These are phyloP conservation scores for Nysson spinosus DNA, from an alignment of 2,888 invertebrate species.

Conservation along the genomic window DNA sequence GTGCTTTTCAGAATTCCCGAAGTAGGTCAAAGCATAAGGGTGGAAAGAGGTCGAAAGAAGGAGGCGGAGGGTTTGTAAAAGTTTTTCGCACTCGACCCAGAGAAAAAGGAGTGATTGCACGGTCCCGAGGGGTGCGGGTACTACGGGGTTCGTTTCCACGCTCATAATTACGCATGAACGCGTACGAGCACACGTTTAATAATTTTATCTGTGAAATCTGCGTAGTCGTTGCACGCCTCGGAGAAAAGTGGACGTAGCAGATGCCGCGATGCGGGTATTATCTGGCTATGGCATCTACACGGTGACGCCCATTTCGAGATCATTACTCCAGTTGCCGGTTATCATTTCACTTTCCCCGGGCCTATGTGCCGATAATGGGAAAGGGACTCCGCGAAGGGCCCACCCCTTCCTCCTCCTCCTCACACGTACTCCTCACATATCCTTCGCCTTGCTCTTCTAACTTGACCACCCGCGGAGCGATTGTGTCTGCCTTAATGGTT, in stretches of 20 bases:
- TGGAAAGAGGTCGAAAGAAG: constrained; percentile 1
- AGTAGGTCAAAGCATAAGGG: constrained; percentile 33
- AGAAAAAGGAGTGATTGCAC: no score
- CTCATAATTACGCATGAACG: constrained; percentile 20
- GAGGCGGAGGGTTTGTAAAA: no score
- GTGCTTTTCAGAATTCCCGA: no score
- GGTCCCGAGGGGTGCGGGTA: no score
- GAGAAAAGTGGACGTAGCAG: constrained; percentile 58
- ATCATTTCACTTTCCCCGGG: constrained; percentile 68
- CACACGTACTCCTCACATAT: not conserved
- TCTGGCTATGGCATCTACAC: constrained; percentile 69
- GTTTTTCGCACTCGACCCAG: no score
- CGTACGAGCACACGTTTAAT: constrained; percentile 12
- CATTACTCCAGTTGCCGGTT: constrained; percentile 66
- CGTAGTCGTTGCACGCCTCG: constrained; percentile 36
- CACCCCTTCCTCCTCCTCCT: not conserved
- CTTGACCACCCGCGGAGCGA: constrained; percentile 68
- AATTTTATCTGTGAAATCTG: constrained; percentile 55
- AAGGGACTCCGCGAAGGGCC: constrained; percentile 22
- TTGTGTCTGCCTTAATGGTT: constrained; percentile 65
- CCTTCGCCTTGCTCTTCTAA: constrained; percentile 7
- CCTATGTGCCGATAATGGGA: constrained; percentile 46
- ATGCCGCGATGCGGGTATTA: constrained; percentile 75
- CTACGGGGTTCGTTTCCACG: constrained; percentile 36
- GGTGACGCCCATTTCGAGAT: constrained; percentile 65